Evolutionary conservation across 2,113 vertebrate genomes (phyloP).

Genomic region (Paedocypris sp.): DNA sequence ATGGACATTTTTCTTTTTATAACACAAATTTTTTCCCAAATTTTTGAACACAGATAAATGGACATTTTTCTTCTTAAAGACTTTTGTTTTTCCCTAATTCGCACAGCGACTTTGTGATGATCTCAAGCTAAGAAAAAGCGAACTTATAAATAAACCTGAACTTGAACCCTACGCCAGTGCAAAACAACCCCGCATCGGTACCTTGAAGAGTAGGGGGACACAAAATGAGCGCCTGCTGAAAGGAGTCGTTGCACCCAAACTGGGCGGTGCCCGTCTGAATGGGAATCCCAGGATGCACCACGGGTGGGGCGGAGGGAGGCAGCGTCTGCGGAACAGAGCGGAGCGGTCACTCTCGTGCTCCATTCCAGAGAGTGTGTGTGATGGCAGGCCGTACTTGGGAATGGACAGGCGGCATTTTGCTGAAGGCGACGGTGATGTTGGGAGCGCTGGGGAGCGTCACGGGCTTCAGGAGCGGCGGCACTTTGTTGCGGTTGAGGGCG

Average conservation of each 20-base stretch:
- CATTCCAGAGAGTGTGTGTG: not conserved
- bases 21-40: no score
- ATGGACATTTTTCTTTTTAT: no score
- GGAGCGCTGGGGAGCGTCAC: slow-evolving; percentile 63
- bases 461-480: slow-evolving; percentile 73
- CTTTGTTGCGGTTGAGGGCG: slow-evolving; percentile 79
- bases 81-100: no score
- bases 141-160: no score
- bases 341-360: not conserved
- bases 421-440: slow-evolving; percentile 73
- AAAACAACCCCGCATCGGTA: not conserved
- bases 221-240: slow-evolving; percentile 86
- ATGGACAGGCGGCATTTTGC: slow-evolving; percentile 78
- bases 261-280: slow-evolving; percentile 79
- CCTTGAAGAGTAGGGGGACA: slow-evolving; percentile 91
- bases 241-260: slow-evolving; percentile 87
- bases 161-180: no score
- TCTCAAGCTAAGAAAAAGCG: no score
- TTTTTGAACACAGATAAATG: no score
- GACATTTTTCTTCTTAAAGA: no score
- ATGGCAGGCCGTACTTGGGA: slow-evolving; percentile 74
- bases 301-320: slow-evolving; percentile 73
- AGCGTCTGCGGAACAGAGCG: slow-evolving; percentile 56
- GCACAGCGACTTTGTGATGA: no score
- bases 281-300: slow-evolving; percentile 85